Base-by-base conservation (phyloP, 2,797 vertebrate genomes). In the Lemur catta region DNA sequence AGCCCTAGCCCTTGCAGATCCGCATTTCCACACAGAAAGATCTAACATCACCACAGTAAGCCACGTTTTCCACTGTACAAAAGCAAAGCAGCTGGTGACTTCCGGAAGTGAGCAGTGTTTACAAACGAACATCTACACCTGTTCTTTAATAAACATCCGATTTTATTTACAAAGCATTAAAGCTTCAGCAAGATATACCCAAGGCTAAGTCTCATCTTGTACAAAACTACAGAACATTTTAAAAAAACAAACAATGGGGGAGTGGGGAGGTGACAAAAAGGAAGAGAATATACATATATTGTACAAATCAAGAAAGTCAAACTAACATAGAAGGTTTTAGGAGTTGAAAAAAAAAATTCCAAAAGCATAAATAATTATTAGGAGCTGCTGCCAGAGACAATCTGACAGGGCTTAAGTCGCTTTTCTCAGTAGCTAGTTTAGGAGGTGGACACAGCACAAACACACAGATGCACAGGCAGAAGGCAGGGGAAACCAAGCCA, bases 81-180 rank as follows among this genome's bases (percentile, higher is more conserved):
- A 85, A 78, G 50, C 46, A 11, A 72, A 89, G n/a, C 24, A 78
- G 63, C 41, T 33, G 43, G 35, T 74, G 86, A 76, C 79, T 67
- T 55, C 71, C 46, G 82, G 59, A 59, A 76, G 67, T 30, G 50
- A 84, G 30, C 38, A 22, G 43, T 55, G 46, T 93, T 94, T 84
- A 96, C 46, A 97, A 93, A 97, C 67, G 75, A 72, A 89, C 84
- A 76, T 14, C 74, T 95, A 92, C 75, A 92, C 89, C 33, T 93
- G 63, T 82, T 93, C 72, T 96, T 97, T 98, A 98, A 98, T 98
- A 98, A 98, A 98, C 97, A 95, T 90, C 94, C 50, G 55, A 98
- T 98, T 99, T 99, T 99, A 99, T 99, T 99, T 98, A 98, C 98
- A 99, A 94, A 97, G 97, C 98, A 97, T 97, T 98, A 97, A 98